Conservation (phyloP, 2,797 vertebrate species). For the Leuciscus waleckii region DNA sequence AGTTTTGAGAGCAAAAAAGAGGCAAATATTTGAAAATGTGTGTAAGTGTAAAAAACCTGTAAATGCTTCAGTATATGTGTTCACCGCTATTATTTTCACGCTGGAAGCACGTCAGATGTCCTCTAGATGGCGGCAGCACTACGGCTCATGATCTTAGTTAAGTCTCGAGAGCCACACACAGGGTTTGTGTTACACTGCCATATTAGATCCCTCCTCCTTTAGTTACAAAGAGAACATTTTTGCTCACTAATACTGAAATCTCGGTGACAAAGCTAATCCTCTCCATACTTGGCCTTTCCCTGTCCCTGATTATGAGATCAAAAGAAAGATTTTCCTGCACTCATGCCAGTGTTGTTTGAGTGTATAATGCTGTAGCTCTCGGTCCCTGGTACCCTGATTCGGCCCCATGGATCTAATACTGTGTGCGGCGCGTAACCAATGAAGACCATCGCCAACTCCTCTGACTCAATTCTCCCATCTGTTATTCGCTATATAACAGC, state of each 20-base stretch:
- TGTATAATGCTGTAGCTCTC: constrained; percentile 67
- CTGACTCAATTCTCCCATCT: constrained; percentile 46
- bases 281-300: constrained; percentile 34
- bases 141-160: background rate
- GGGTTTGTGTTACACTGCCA: constrained; percentile 20
- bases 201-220: constrained; percentile 42
- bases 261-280: constrained; percentile 36
- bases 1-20: no score
- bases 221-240: constrained; percentile 34
- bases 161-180: background rate
- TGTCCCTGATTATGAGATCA: constrained; percentile 52
- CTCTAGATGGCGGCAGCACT: constrained; percentile 54
- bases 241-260: constrained; percentile 40
- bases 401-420: constrained; percentile 51
- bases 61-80: no score
- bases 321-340: constrained; percentile 48
- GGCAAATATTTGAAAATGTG: no score
- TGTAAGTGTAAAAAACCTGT: no score
- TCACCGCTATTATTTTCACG: background rate
- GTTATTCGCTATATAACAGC: background rate
- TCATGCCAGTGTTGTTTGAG: constrained; percentile 50
- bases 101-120: background rate
- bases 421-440: constrained; percentile 15
- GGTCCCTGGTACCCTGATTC: constrained; percentile 65
- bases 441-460: constrained; percentile 21